A percentile compares a stretch with the other conserved stretches of the same genome.
phyloP scores from a whole-genome alignment of 2,888 invertebrate species.

The Melanargia galathea region DNA sequence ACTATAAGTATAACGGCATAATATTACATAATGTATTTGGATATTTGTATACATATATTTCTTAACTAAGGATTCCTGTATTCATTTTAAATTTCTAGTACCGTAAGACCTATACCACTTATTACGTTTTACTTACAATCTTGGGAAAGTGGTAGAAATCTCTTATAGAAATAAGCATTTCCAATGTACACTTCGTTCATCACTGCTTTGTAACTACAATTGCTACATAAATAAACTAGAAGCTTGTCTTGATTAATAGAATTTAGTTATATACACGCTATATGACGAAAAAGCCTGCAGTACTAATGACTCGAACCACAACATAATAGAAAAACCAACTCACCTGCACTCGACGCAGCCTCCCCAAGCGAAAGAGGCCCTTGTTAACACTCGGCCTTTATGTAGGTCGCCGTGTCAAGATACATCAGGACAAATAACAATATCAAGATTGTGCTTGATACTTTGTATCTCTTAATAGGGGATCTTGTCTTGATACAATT shows the following conservation, averaged over 20 bases:
- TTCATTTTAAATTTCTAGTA: no score
- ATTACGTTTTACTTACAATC: no score
- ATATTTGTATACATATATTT: no score
- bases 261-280: neutral
- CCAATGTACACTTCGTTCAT: no score
- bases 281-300: neutral
- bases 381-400: conserved; percentile 11
- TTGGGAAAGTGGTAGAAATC: no score
- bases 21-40: no score
- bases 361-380: conserved; percentile 6
- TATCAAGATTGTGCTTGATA: conserved; percentile 12
- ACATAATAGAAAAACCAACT: conserved; percentile 10
- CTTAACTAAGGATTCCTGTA: no score
- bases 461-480: neutral
- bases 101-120: no score
- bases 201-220: no score
- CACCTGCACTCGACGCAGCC: conserved; percentile 8
- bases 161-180: no score
- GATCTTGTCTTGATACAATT: neutral
- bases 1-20: no score
- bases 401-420: conserved; percentile 20
- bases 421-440: conserved; percentile 13
- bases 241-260: neutral
- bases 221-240: no score
- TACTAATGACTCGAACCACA: conserved; percentile 4